phyloP scores from a whole-genome alignment of 2,888 invertebrate genomes.

The Trachelus tabidus region DNA sequence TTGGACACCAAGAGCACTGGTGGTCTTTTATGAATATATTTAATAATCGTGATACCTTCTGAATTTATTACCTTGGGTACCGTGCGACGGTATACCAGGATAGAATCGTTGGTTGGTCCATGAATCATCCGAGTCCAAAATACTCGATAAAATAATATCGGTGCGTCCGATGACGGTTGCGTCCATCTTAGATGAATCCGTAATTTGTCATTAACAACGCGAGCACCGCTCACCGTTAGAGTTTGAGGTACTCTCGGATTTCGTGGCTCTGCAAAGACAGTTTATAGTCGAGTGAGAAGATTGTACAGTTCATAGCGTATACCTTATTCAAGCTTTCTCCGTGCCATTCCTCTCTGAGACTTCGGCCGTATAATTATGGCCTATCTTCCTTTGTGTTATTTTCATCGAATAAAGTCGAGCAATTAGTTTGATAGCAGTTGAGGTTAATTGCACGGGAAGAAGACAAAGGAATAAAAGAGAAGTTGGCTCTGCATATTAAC shows the following conservation, averaged over 20 bases:
- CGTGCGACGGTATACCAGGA: constrained; percentile 73
- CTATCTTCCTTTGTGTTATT: too few relatives aligned
- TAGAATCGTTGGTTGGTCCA: constrained; percentile 73
- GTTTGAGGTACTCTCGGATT: constrained; percentile 74
- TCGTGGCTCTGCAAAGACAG: constrained; percentile 67
- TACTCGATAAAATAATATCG: constrained; percentile 78
- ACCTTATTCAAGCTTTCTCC: too few relatives aligned
- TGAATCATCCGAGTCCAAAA: constrained; percentile 79
- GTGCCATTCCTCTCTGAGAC: too few relatives aligned
- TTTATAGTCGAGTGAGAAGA: too few relatives aligned
- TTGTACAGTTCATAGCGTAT: too few relatives aligned
- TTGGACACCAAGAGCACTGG: too few relatives aligned
- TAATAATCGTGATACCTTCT: constrained; percentile 29
- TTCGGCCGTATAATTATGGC: too few relatives aligned
- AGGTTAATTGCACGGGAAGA: neutral
- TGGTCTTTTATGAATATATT: constrained; percentile 45
- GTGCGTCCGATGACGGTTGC: constrained; percentile 77
- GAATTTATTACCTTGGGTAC: constrained; percentile 70
- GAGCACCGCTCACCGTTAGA: constrained; percentile 67
- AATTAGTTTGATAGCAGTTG: constrained; percentile 5
- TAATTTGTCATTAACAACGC: constrained; percentile 62
- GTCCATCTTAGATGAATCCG: constrained; percentile 76
- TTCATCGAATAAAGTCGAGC: too few relatives aligned
- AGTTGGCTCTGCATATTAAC: neutral
- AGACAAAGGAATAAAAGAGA: neutral